Percentiles rank a stretch among this genome's conserved stretches.
These are phyloP conservation scores for Caradrina clavipalpis DNA, from an alignment of 2,888 invertebrate species.

Conservation along the genomic window DNA sequence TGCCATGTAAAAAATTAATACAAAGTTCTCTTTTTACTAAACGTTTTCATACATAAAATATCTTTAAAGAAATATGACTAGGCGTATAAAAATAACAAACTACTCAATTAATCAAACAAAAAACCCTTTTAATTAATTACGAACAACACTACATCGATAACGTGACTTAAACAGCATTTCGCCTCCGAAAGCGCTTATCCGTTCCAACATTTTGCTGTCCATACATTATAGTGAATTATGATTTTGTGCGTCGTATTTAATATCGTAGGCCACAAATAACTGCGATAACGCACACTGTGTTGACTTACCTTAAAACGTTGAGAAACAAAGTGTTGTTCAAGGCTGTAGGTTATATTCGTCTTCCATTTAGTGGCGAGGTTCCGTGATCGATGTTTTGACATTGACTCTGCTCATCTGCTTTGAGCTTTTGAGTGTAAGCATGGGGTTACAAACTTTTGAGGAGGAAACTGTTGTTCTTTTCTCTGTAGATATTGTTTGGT, in stretches of 20 bases:
- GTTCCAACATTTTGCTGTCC: slow-evolving; percentile 52
- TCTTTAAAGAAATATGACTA: not conserved
- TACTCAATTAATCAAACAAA: not conserved
- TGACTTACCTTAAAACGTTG: slow-evolving; percentile 68
- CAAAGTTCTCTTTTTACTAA: not conserved
- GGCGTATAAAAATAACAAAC: slow-evolving; percentile 2
- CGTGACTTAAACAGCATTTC: slow-evolving; percentile 46
- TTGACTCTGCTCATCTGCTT: slow-evolving; percentile 66
- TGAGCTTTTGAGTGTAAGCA: slow-evolving; percentile 32
- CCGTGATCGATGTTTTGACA: slow-evolving; percentile 76
- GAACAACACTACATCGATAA: slow-evolving; percentile 30
- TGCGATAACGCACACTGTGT: slow-evolving; percentile 68
- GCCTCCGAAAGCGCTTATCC: slow-evolving; percentile 53
- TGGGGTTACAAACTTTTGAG: slow-evolving; percentile 49
- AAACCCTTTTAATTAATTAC: slow-evolving; percentile 30
- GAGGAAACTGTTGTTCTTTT: not conserved
- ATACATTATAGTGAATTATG: slow-evolving; percentile 63
- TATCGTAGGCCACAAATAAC: slow-evolving; percentile 68
- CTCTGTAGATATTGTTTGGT: not conserved
- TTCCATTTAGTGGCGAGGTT: slow-evolving; percentile 68
- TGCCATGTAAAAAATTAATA: too few relatives aligned
- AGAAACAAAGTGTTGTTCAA: slow-evolving; percentile 77
- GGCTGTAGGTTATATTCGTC: slow-evolving; percentile 82
- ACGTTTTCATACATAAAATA: not conserved
- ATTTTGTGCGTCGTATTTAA: slow-evolving; percentile 65